A percentile compares a stretch with the other conserved stretches of the same genome.
phyloP scores from a whole-genome alignment of 2,888 invertebrate species.

The Clanis bilineata region DNA sequence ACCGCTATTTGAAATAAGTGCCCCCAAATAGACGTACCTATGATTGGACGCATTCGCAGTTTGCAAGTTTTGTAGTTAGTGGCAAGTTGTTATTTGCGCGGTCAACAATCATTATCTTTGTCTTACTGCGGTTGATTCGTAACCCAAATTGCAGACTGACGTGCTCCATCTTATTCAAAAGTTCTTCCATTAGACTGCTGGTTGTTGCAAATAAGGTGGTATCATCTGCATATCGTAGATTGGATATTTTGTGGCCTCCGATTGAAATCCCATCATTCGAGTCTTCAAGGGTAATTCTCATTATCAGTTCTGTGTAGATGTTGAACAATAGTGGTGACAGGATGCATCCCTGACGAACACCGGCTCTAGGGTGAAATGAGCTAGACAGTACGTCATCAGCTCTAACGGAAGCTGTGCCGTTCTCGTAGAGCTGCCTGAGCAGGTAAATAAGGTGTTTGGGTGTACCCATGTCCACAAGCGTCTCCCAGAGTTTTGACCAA shows the following conservation, averaged over 20 bases:
- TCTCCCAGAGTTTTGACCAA: conserved; percentile 2
- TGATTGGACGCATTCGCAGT: background rate
- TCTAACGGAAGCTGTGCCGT: conserved; percentile 13
- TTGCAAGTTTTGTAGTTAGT: background rate
- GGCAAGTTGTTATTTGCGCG: background rate
- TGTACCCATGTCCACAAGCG: conserved; percentile 7
- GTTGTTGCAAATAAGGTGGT: background rate
- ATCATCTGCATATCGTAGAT: background rate
- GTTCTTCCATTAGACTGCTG: background rate
- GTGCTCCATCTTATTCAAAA: background rate
- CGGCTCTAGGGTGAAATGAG: conserved; percentile 10
- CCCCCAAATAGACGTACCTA: background rate
- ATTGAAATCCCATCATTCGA: background rate
- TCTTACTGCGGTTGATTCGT: background rate
- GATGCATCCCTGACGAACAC: conserved; percentile 23
- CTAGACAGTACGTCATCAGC: conserved; percentile 15
- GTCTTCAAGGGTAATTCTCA: conserved; percentile 20
- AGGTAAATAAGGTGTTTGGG: conserved; percentile 4
- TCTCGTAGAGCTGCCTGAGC: background rate
- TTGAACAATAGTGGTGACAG: conserved; percentile 23
- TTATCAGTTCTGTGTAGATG: conserved; percentile 21
- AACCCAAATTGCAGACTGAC: background rate
- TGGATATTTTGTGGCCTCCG: background rate
- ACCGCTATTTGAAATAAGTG: background rate
- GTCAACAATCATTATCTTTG: conserved; percentile 2